Evolutionary conservation across 2,888 invertebrate species (phyloP), one percentile per base, ranked within the genome.

Genomic region (Hipparchia semele): DNA sequence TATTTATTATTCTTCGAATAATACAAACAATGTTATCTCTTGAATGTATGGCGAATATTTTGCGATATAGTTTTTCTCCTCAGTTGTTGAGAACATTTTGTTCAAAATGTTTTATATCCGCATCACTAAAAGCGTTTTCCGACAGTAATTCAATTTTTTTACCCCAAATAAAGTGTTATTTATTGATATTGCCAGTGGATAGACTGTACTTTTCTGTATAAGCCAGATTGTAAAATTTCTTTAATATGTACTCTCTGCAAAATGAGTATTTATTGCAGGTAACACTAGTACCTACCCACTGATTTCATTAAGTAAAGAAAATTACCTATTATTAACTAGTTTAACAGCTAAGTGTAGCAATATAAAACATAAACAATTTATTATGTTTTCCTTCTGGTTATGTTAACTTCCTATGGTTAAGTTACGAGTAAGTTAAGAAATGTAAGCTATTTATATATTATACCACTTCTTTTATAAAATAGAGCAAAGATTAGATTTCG

Each of bases 161-260:
- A 78, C 79, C 76, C 77, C 71, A 76, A 75, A 72, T 49, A 68
- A 49, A 59, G 33, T 59, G 46, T 49, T 68, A 58, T 12, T 13
- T 68, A 23, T 23, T 6, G 45, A 59, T 59, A 68, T 81, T 83
- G 81, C 81, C 82, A 84, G 83, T 75, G 74, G 73, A 72, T 64
- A 71, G 68, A 59, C 56, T 23, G 64, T 58, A 62, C 62, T 23
- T 58, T n/a, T 58, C 46, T 51, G 78, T 46, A 6, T 46, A 6
- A 46, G 6, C 46, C 46, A 6, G 46, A 46, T 6, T 46, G 4
- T 46, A 6, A 46, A 6, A 46, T 46, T 46, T 46, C 46, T 46
- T 23, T 23, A 23, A 23, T 23, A 23, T 23, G 23, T 23, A 23
- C 23, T 23, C 23, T 23, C 23, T 23, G 23, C 23, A 23, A 23